Conservation (phyloP, 2,797 vertebrate genomes). For the Liasis olivaceus region DNA sequence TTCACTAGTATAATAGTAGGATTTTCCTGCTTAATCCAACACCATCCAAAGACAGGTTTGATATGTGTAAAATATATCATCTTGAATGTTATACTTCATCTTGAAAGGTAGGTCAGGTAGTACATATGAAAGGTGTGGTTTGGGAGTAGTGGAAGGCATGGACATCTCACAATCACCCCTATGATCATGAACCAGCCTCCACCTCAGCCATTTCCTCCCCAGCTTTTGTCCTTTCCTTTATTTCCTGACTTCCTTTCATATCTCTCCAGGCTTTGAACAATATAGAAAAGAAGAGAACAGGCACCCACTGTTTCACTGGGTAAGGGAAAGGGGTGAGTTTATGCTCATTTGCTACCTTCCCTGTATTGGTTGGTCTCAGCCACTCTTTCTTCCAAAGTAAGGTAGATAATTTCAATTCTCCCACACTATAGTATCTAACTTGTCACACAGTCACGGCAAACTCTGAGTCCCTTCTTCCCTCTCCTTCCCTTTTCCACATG, state of each 20-base stretch:
- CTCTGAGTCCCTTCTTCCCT: background rate
- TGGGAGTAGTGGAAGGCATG: background rate
- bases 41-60: background rate
- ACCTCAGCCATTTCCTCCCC: background rate
- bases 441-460: background rate
- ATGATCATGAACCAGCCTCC: background rate
- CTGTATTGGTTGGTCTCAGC: background rate
- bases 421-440: background rate
- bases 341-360: background rate
- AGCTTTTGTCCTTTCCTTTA: background rate
- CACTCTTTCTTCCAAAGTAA: background rate
- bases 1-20: background rate
- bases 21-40: background rate
- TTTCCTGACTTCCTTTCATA: background rate
- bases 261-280: background rate
- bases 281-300: background rate
- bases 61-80: background rate
- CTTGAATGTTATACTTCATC: background rate
- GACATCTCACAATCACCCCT: background rate
- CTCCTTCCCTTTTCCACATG: background rate
- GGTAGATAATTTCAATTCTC: background rate
- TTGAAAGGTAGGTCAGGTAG: background rate
- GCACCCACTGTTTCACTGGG: background rate
- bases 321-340: background rate
- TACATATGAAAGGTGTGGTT: background rate